Evolutionary conservation across 2,888 invertebrate genomes (phyloP), one percentile per base, ranked within the genome.

Genomic region (Sinopyrophorus schimmeli): DNA sequence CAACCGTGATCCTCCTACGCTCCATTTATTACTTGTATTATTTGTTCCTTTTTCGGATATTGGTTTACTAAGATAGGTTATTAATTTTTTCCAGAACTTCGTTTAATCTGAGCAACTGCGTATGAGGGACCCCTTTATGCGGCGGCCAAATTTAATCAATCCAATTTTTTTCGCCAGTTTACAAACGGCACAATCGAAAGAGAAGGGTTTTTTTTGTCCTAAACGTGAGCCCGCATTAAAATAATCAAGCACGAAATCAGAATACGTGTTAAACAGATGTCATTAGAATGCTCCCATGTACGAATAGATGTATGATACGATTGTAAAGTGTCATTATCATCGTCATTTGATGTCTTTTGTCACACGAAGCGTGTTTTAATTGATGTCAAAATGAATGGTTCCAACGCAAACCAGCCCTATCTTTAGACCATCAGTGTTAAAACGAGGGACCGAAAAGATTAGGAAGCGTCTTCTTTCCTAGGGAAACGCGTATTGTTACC

Each of bases 281-380:
- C 52, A 53, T 60, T 48, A 43, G 60, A 60, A 58, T 47, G 57
- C 58, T 51, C 54, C 61, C 58, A 55, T 57, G 54, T 52, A 57
- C 53, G 48, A 56, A 57, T 52, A 62, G 58, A 65, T 63, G 60
- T 40, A 44, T 55, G 65, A 65, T 65, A 65, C 42, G 58, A 65
- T 66, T 65, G 63, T 64, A 46, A 47, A 57, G 57, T 57, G 60
- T 62, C 58, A 54, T 62, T 58, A 57, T 63, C 60, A 60, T 58
- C 57, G 53, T 51, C 48, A 58, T 66, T 65, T 60, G 62, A 65
- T 64, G 62, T 54, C 63, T 59, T 61, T 67, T 66, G 63, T 65
- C 63, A 59, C 62, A 53, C 59, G 55, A 53, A 61, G 60, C 52
- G 59, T 57, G 58, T 61, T 63, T 62, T 64, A 66, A 66, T 66